Conservation (phyloP, 2,797 vertebrate genomes). For the Hirundo rustica region DNA sequence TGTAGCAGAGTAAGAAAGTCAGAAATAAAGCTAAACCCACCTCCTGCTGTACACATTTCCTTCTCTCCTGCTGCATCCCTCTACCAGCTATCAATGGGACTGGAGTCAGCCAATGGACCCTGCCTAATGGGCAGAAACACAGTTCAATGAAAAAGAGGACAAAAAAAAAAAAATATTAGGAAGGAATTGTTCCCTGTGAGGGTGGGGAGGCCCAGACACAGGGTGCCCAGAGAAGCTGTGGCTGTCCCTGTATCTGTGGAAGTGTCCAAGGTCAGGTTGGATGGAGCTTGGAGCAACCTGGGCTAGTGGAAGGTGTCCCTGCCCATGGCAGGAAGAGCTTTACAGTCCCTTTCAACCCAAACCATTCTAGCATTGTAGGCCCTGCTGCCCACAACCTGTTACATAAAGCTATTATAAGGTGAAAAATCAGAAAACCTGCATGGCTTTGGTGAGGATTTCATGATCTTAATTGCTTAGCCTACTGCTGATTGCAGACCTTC, state of each 20-base stretch:
- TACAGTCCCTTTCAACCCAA: background rate
- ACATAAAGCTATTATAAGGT: background rate
- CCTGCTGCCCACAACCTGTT: background rate
- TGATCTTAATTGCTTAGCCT: background rate
- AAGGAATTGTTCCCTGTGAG: background rate
- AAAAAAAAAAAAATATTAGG: background rate
- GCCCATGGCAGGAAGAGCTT: background rate
- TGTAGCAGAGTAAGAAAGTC: background rate
- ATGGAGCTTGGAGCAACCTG: fast-evolving
- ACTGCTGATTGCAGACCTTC: background rate
- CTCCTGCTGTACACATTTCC: background rate
- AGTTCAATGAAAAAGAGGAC: background rate
- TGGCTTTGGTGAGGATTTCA: background rate
- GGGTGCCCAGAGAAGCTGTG: background rate
- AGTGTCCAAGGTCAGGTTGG: background rate
- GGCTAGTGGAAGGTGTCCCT: fast-evolving
- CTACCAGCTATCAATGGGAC: background rate
- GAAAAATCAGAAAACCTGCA: background rate
- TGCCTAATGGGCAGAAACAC: background rate
- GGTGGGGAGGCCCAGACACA: background rate
- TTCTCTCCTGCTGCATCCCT: background rate
- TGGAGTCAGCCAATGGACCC: background rate
- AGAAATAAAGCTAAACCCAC: background rate
- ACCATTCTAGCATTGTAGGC: background rate
- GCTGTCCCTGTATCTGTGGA: background rate